phyloP scores from a whole-genome alignment of 2,113 vertebrate species.

The Beaufortia kweichowensis region DNA sequence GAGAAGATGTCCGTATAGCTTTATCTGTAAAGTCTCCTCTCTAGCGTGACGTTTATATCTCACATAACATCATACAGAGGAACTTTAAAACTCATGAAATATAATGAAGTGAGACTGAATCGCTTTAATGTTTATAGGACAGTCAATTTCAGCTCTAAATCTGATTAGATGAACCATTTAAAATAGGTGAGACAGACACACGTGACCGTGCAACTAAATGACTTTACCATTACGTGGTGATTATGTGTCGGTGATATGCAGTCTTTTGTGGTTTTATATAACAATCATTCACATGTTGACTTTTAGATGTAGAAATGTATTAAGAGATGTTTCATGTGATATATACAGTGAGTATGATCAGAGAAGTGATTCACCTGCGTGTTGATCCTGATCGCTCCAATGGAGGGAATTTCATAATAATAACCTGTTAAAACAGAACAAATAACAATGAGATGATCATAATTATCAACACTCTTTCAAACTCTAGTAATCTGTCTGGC shows the following conservation, averaged over 20 bases:
- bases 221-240: too few relatives aligned
- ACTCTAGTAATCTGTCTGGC: too few relatives aligned
- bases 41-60: conserved; percentile 26
- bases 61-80: conserved; percentile 48
- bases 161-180: background rate
- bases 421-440: conserved; percentile 80
- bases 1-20: conserved; percentile 15
- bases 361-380: conserved; percentile 80
- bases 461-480: background rate
- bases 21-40: conserved; percentile 46
- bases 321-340: background rate
- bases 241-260: too few relatives aligned
- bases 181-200: too few relatives aligned
- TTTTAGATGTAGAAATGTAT: too few relatives aligned
- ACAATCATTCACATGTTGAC: too few relatives aligned
- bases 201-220: too few relatives aligned
- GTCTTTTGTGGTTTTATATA: too few relatives aligned
- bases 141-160: background rate
- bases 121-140: background rate
- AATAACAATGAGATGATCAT: background rate
- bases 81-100: conserved; percentile 50
- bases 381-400: conserved; percentile 97
- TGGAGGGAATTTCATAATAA: conserved; percentile 99
- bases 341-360: conserved; percentile 6
- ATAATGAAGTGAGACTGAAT: conserved; percentile 27